Evolutionary conservation across 2,113 vertebrate species (phyloP).

Genomic region (Oncorhynchus keta): DNA sequence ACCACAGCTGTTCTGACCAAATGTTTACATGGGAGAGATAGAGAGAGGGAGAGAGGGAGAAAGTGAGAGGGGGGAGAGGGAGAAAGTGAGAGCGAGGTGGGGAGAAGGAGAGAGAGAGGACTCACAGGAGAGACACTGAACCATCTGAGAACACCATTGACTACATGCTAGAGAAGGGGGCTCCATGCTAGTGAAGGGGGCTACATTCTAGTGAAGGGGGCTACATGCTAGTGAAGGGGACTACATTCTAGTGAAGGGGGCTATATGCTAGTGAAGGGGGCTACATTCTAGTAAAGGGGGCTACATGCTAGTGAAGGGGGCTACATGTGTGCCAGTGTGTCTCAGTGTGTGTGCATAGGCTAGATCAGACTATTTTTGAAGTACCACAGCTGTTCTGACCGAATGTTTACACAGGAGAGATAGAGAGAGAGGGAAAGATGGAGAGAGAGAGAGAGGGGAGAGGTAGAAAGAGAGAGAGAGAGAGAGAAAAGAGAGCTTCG

Average conservation of each 20-base stretch:
- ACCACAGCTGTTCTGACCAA: constrained; percentile 31
- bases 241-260: no score
- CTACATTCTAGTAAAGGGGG: no score
- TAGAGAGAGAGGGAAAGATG: background rate
- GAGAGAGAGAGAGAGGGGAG: background rate
- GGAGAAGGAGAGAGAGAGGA: constrained; percentile 3
- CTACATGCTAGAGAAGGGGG: no score
- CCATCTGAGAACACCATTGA: background rate
- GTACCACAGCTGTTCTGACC: constrained; percentile 30
- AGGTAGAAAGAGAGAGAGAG: background rate
- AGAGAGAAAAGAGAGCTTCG: no score
- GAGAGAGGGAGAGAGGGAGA: background rate
- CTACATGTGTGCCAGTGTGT: background rate
- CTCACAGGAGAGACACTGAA: background rate
- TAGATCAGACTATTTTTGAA: constrained; percentile 20
- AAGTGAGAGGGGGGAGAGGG: background rate
- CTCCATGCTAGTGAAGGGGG: no score
- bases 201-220: no score
- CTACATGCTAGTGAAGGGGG: no score
- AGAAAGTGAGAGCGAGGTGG: background rate
- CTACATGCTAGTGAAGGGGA: no score
- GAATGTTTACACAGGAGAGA: constrained; percentile 12
- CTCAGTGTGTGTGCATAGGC: constrained; percentile 6
- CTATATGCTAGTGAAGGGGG: no score
- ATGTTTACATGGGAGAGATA: constrained; percentile 12